Percentiles rank a stretch among this genome's conserved stretches.
Conservation (phyloP, 2,113 vertebrate genomes). For the Mus spicilegus region DNA sequence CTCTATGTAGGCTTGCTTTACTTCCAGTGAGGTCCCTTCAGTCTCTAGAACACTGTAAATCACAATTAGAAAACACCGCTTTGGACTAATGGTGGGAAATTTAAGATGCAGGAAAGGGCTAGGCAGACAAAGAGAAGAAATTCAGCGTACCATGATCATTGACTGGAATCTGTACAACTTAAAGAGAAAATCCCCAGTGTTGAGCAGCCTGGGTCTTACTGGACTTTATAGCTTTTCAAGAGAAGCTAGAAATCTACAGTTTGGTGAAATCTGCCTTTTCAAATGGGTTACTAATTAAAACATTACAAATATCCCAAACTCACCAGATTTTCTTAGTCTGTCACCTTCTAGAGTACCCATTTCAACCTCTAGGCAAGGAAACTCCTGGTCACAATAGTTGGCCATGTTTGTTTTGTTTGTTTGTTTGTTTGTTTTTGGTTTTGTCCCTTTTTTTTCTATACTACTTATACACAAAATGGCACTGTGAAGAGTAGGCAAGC, state of each 20-base stretch:
- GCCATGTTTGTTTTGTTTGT: background rate
- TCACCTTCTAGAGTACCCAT: background rate
- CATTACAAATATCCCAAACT: background rate
- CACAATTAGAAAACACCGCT: constrained; percentile 8
- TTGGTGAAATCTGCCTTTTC: constrained; percentile 14
- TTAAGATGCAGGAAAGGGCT: background rate
- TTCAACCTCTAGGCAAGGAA: background rate
- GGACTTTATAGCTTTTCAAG: background rate
- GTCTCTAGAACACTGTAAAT: background rate
- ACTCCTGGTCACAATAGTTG: background rate
- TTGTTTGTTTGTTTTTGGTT: too few species aligned
- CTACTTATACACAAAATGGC: constrained; percentile 41
- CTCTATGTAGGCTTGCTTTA: background rate
- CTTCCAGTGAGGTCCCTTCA: background rate
- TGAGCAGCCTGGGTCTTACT: background rate
- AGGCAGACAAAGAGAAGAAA: constrained; percentile 2
- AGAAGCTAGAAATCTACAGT: constrained; percentile 36
- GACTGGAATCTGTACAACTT: background rate
- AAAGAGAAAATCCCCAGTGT: background rate
- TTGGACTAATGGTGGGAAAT: background rate
- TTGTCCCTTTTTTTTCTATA: background rate
- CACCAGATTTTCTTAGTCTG: background rate
- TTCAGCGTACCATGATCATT: background rate
- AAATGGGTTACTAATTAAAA: background rate
- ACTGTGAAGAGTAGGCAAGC: constrained; percentile 67